Evolutionary conservation across 1,140 invertebrate species (phyloP).

Genomic region (Drosophila lini): DNA sequence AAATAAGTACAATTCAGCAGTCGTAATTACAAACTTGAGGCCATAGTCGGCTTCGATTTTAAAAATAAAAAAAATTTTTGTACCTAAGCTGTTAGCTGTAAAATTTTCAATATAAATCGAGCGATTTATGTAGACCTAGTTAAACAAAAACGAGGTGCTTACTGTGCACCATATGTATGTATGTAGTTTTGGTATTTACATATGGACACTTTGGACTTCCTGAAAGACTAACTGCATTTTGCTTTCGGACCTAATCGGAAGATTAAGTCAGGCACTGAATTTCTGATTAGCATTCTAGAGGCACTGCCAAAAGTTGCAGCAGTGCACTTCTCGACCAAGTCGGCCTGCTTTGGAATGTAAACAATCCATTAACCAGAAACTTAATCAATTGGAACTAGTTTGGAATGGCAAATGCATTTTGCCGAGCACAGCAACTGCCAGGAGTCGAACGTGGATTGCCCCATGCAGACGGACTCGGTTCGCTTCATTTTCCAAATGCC

Average conservation of each 20-base stretch:
- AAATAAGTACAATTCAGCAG: too few species aligned
- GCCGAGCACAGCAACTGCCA: conserved; percentile 68
- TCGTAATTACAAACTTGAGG: too few species aligned
- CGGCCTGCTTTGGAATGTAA: conserved; percentile 67
- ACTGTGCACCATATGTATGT: not conserved
- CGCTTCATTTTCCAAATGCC: conserved; percentile 62
- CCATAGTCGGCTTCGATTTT: too few species aligned
- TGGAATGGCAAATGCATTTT: conserved; percentile 76
- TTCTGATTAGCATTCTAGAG: conserved; percentile 44
- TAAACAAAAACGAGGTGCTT: not conserved
- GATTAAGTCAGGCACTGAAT: conserved; percentile 33
- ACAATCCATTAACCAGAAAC: conserved; percentile 81
- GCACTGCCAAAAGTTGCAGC: conserved; percentile 44
- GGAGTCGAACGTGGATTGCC: conserved; percentile 28
- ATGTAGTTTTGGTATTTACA: conserved; percentile 1
- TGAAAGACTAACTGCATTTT: conserved; percentile 3
- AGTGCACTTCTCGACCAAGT: conserved; percentile 18
- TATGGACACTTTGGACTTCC: not conserved
- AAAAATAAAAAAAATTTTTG: not conserved
- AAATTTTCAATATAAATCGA: not conserved
- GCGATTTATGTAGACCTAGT: too few species aligned
- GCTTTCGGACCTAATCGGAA: conserved; percentile 15
- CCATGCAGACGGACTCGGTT: conserved; percentile 34
- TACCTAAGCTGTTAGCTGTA: not conserved
- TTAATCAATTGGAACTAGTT: conserved; percentile 81